Conservation (phyloP, 2,797 vertebrate genomes). For the Diplodus puntazzo region DNA sequence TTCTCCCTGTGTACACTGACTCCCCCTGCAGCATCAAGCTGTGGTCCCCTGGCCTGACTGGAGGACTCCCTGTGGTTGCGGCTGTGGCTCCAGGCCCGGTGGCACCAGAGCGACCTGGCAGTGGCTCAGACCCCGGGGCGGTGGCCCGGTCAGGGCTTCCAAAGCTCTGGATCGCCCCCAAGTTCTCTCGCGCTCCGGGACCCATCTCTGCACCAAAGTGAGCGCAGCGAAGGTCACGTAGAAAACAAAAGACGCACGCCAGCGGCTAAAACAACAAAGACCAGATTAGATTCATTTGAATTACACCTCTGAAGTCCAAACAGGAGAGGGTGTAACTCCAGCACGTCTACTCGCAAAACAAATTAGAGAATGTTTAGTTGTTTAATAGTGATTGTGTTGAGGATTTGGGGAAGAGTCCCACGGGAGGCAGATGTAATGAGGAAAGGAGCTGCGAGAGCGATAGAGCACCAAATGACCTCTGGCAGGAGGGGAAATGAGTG, state of each 20-base stretch:
- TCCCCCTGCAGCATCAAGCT: constrained; percentile 37
- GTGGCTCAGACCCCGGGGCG: constrained; percentile 52
- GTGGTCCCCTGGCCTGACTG: constrained; percentile 46
- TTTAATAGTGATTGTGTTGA: constrained; percentile 32
- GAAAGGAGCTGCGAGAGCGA: constrained; percentile 55
- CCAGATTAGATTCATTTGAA: constrained; percentile 1
- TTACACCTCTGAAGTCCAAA: constrained; percentile 25
- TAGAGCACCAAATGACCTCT: constrained; percentile 64
- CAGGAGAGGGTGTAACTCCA: constrained; percentile 16
- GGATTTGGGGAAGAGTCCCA: constrained; percentile 46
- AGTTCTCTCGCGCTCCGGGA: constrained; percentile 23
- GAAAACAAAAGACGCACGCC: background rate
- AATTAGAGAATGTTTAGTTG: constrained; percentile 41
- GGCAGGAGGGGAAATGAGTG: constrained; percentile 63
- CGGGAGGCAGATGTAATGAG: constrained; percentile 51
- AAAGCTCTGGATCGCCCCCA: constrained; percentile 49
- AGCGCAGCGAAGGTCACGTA: constrained; percentile 19
- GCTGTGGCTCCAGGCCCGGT: constrained; percentile 46
- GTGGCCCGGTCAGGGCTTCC: constrained; percentile 49
- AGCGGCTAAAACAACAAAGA: constrained; percentile 3
- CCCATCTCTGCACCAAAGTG: constrained; percentile 20
- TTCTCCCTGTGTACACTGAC: constrained; percentile 9
- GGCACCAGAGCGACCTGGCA: constrained; percentile 59
- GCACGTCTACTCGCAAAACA: constrained; percentile 3
- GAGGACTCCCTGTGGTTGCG: constrained; percentile 52